Evolutionary conservation across 2,888 invertebrate genomes (phyloP), one percentile per base, ranked within the genome.

Genomic region (Nycteola revayana): DNA sequence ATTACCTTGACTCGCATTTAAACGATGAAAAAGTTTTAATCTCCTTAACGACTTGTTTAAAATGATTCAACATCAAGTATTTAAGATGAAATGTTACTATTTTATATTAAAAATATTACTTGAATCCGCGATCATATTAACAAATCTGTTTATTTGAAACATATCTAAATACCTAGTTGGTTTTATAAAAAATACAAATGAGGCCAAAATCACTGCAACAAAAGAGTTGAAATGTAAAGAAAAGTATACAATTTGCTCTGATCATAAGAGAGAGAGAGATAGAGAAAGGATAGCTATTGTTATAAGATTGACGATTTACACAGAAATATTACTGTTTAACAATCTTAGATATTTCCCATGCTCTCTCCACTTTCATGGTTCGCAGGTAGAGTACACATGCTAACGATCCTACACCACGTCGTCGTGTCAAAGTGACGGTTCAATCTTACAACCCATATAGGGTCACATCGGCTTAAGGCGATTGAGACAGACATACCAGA

Each of bases 1-100:
- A 35, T 61, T 48, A 50, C 66, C 66, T 66, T 66, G 66, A 54
- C 59, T 59, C 30, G 52, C 32, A 48, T 59, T 14, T 14, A 5
- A 14, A 14, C 14, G 14, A 5, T 5, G 14, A 5, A 14, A 14
- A 14, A 3, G 14, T 5, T 5, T 14, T 3, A 14, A 14, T 27
- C 36, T 40, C 37, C 42, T 48, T 55, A 41, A 44, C 42, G 46
- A 52, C 42, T 9, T 36, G 43, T 28, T 26, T 40, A 38, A 28
- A 41, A 32, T 20, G 26, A 32, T 32, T 5, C 10, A 28, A 43
- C n/a, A n/a, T n/a, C n/a, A n/a, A n/a, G n/a, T n/a, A n/a, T n/a
- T n/a, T n/a, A n/a, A n/a, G n/a, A n/a, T n/a, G n/a, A n/a, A n/a
- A n/a, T n/a, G n/a, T n/a, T n/a, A n/a, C n/a, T n/a, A n/a, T n/a